Base-by-base conservation (phyloP, 2,888 invertebrate species). In the Timandra comae region DNA sequence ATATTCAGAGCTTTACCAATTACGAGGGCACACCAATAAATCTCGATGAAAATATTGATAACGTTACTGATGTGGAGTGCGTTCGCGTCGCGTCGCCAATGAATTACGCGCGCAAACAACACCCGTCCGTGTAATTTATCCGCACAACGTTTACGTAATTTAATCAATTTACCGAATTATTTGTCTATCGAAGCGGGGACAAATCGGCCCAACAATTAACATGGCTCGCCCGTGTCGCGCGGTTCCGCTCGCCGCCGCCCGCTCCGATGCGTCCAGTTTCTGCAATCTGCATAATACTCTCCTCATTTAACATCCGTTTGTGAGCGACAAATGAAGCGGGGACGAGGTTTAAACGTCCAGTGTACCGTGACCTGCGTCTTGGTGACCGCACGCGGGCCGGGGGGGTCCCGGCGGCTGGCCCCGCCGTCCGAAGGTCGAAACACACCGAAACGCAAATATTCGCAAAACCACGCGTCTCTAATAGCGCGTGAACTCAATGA, bases 291-390 rank as follows among this genome's bases (percentile, higher is more conserved):
- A 78, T 79, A 79, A 78, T 76, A 60, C 61, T 51, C 58, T 56
- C 67, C 71, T 77, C 78, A 76, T 79, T 79, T 73, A 62, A 55
- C 60, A 54, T 48, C 52, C 73, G 71, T 71, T 77, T 79, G 77
- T 77, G 68, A 67, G 49, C 63, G 66, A 58, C 74, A 74, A 78
- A 79, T 80, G 78, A 78, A 75, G 72, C 78, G 72, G 38, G 52
- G 47, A 51, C 51, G 52, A 52, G 64, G 54, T 56, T 56, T 52
- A 60, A 61, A 56, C 51, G 49, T 28, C 71, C 70, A 67, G 35
- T 31, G 25, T 41, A 49, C 42, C 42, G 7, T 30, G 63, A 55
- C 33, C 69, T 33, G 39, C 35, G 40, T 53, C 52, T 55, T 52
- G 35, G 33, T 42, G 39, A 40, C 37, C 40, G 19, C 31, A 35